phyloP scores from a whole-genome alignment of 2,797 vertebrate genomes.

The Champsocephalus esox region DNA sequence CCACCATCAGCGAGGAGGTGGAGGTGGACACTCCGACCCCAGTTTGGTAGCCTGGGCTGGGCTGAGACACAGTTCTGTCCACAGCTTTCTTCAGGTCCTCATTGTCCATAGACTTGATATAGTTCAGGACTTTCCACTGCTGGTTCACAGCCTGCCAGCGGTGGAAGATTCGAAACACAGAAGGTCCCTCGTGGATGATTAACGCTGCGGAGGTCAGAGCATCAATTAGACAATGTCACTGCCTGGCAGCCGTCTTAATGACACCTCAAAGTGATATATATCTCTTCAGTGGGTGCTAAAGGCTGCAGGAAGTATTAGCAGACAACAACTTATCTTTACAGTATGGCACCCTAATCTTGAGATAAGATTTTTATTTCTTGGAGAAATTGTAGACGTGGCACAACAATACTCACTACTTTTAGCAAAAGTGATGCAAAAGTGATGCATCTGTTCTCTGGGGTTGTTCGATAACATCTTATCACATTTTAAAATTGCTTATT shows the following conservation, averaged over 20 bases:
- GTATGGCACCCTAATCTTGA: conserved; percentile 32
- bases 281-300: conserved; percentile 48
- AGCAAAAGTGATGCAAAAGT: too few relatives aligned
- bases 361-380: conserved; percentile 58
- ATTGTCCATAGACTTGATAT: conserved; percentile 95
- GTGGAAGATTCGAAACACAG: conserved; percentile 98
- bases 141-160: conserved; percentile 99
- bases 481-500: conserved; percentile 84
- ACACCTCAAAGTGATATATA: conserved; percentile 55
- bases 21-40: conserved; percentile 89
- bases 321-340: conserved; percentile 56
- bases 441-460: conserved; percentile 60
- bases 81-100: conserved; percentile 89
- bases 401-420: conserved; percentile 29
- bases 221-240: conserved; percentile 60
- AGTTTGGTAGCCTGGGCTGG: conserved; percentile 81
- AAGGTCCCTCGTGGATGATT: conserved; percentile 97
- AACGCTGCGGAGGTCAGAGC: conserved; percentile 85
- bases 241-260: conserved; percentile 55
- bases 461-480: conserved; percentile 80
- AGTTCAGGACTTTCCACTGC: conserved; percentile 99
- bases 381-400: conserved; percentile 33
- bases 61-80: conserved; percentile 87
- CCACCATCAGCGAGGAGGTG: conserved; percentile 88
- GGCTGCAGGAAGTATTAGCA: conserved; percentile 45